Base-by-base conservation (phyloP, 2,797 vertebrate genomes). In the Brachymystax lenok region DNA sequence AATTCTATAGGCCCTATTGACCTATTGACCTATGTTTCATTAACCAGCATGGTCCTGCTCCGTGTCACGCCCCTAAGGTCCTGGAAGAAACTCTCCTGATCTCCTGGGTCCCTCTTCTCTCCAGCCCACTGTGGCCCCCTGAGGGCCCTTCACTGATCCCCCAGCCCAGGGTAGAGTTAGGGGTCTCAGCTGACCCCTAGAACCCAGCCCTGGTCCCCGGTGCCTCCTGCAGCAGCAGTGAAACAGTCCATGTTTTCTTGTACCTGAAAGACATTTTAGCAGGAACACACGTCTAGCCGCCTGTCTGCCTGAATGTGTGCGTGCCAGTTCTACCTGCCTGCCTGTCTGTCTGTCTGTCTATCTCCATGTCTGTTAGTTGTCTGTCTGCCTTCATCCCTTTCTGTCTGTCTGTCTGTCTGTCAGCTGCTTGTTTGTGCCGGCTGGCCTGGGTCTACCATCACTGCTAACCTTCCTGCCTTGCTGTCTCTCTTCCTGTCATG, bases 31-130 rank as follows among this genome's bases (percentile, higher is more conserved):
- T 56, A 56, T 56, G 4, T 28, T 28, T 77, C 69, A 75, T 77
- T 84, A 87, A 81, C 82, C 71, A 79, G 74, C 69, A 73, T 78
- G 73, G 83, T 85, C 77, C 77, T 76, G 30, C 79, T 67, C 35
- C 71, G 67, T 73, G 75, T 63, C 85, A 83, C 76, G 79, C 52
- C 68, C 64, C 67, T 69, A 56, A 79, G 73, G 17, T 56, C 69
- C 24, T 14, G 61, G 46, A 52, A 80, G 73, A 14, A 64, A 59
- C 67, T 59, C 73, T 71, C 28, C 33, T 33, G 33, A 33, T 33
- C 33, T 35, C 14, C 12, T 19, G 46, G 66, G 64, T 69, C 27
- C 30, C 64, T 46, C 54, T 66, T 64, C 28, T 75, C 33, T 76
- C 75, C 64, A 52, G 54, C 51, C 5, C 74, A 50, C 52, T 52